Evolutionary conservation across 1,140 invertebrate species (phyloP).

Genomic region (Probaryconus sp.): DNA sequence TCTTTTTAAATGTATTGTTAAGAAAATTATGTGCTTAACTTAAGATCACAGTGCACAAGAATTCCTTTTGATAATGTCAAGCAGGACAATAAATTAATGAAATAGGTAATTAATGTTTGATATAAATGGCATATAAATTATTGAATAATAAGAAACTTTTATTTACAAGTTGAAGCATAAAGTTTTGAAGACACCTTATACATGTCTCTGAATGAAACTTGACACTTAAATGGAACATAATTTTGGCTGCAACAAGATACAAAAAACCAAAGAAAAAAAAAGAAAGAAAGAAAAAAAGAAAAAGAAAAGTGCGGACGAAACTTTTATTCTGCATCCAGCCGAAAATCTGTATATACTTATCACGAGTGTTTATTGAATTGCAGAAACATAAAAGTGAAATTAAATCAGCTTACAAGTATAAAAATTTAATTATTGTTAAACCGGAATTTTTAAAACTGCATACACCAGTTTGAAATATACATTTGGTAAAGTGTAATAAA

Average conservation of each 20-base stretch:
- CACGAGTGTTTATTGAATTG: conserved; percentile 32
- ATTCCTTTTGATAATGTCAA: conserved; percentile 7
- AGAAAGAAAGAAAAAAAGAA: too few species aligned
- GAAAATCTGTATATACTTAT: conserved; percentile 26
- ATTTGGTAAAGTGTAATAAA: conserved; percentile 41
- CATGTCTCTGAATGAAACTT: conserved; percentile 30
- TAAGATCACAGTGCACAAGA: too few species aligned
- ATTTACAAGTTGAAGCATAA: conserved; percentile 9
- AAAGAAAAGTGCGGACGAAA: conserved; percentile 7
- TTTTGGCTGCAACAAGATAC: conserved; percentile 17
- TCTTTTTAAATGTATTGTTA: too few species aligned
- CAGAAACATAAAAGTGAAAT: conserved; percentile 32
- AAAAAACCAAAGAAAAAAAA: too few species aligned
- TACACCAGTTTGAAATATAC: conserved; percentile 11
- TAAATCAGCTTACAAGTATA: conserved; percentile 34
- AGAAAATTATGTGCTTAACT: too few species aligned
- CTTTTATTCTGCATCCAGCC: conserved; percentile 18
- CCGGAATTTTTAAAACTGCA: conserved; percentile 12
- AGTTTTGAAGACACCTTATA: conserved; percentile 27
- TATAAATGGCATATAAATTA: conserved; percentile 28
- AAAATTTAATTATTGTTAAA: conserved; percentile 34
- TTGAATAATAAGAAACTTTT: conserved; percentile 29
- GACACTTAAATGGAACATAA: conserved; percentile 34
- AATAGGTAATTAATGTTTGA: conserved; percentile 1
- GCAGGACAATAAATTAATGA: neutral